Evolutionary conservation across 2,888 invertebrate species (phyloP).

Genomic region (Hetaerina titia): DNA sequence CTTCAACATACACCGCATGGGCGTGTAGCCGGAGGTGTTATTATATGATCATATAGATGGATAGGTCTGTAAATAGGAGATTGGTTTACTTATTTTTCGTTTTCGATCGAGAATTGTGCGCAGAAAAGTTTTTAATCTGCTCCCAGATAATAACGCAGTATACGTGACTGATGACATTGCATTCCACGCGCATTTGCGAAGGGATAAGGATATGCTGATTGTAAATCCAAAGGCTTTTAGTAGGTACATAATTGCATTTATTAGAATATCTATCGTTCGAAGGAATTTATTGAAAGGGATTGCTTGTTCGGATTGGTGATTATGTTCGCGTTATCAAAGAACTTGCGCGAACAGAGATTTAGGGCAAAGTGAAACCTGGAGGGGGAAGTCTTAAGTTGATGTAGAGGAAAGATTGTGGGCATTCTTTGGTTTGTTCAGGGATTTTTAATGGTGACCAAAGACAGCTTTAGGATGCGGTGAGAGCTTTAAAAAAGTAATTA

Average conservation of each 20-base stretch:
- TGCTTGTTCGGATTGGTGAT: neutral
- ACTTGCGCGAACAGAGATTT: neutral
- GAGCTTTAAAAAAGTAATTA: constrained; percentile 16
- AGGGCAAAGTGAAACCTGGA: neutral
- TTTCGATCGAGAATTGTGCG: too few species aligned
- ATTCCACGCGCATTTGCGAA: too few species aligned
- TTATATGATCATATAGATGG: too few species aligned
- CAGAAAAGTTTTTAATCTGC: too few species aligned
- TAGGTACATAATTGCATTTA: neutral
- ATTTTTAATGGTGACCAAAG: constrained; percentile 25
- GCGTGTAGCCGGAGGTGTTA: too few species aligned
- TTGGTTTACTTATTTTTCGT: too few species aligned
- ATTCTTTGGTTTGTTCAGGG: constrained; percentile 12
- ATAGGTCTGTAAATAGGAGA: too few species aligned
- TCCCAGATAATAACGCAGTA: too few species aligned
- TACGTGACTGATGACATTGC: too few species aligned
- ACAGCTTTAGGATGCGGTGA: constrained; percentile 22
- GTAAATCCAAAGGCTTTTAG: too few species aligned
- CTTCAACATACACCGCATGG: too few species aligned
- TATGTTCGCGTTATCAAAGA: neutral
- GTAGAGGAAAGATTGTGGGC: neutral
- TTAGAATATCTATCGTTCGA: neutral
- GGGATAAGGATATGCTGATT: too few species aligned
- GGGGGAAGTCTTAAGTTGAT: neutral
- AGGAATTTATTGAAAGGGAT: neutral